Conservation (phyloP, 2,888 invertebrate species). For the Temnothorax ravouxi region DNA sequence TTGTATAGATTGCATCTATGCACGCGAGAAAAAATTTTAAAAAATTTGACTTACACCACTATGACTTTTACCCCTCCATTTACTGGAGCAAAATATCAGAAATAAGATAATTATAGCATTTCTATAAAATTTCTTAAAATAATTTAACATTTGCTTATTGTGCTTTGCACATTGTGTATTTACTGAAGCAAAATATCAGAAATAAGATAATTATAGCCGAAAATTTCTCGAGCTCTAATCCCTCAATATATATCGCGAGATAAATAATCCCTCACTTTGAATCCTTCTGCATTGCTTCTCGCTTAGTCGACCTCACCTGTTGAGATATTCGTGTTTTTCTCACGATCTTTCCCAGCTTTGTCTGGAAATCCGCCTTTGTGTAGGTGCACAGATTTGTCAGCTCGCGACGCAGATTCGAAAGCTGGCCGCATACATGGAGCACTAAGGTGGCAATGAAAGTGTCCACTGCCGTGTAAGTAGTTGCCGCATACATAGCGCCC, state of each 20-base stretch:
- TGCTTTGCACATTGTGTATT: no score
- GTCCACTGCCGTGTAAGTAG: constrained; percentile 62
- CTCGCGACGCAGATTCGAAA: constrained; percentile 46
- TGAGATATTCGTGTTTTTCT: constrained; percentile 63
- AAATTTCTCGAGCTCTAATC: neutral
- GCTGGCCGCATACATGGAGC: constrained; percentile 66
- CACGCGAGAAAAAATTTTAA: no score
- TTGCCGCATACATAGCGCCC: constrained; percentile 6
- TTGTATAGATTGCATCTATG: no score
- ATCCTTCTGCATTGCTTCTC: neutral
- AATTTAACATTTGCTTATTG: neutral
- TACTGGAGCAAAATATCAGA: neutral
- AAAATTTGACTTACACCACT: no score
- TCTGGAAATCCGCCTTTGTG: neutral
- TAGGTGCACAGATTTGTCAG: neutral
- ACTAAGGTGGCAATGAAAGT: constrained; percentile 67
- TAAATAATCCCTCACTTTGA: neutral
- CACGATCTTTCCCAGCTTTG: constrained; percentile 25
- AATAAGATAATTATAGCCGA: neutral
- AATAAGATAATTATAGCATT: neutral
- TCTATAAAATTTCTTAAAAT: neutral
- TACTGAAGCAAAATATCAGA: neutral
- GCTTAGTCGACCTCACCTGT: constrained; percentile 48
- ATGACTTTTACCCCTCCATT: no score
- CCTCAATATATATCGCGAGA: neutral